A percentile compares a stretch with the other conserved stretches of the same genome.
These are phyloP conservation scores for Sturnira hondurensis DNA, from an alignment of 2,113 vertebrate species.

Conservation along the genomic window DNA sequence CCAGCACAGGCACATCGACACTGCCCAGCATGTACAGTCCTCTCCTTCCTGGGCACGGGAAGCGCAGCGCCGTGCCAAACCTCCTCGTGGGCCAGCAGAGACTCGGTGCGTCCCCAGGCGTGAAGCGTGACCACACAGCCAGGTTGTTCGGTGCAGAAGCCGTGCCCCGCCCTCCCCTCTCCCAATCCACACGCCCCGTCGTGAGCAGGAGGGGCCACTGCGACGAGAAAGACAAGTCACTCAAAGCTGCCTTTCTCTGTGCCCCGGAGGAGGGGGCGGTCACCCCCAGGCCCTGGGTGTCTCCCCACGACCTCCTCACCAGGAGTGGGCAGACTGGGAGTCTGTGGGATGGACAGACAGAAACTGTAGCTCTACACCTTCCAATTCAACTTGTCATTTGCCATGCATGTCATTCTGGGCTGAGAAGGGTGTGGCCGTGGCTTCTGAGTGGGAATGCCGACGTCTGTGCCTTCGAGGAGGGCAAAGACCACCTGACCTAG, in stretches of 20 bases:
- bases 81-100: constrained; percentile 29
- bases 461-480: not conserved
- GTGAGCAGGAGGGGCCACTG: constrained; percentile 12
- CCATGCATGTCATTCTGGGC: not conserved
- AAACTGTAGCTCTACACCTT: not conserved
- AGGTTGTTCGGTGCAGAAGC: not conserved
- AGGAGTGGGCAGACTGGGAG: not conserved
- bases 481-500: not conserved
- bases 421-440: too few relatives aligned
- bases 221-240: not conserved
- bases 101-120: not conserved
- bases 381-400: not conserved
- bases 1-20: constrained; percentile 3
- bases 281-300: not conserved
- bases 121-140: constrained; percentile 50
- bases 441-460: not conserved
- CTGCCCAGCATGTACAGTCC: not conserved
- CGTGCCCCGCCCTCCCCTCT: not conserved
- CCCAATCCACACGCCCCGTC: not conserved
- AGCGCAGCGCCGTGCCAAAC: constrained; percentile 1
- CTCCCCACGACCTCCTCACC: not conserved
- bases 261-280: not conserved
- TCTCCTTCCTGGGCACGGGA: not conserved
- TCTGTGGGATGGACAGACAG: not conserved
- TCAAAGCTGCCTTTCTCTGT: not conserved